Evolutionary conservation across 2,113 vertebrate species (phyloP).

Genomic region (Eubucco bourcierii): DNA sequence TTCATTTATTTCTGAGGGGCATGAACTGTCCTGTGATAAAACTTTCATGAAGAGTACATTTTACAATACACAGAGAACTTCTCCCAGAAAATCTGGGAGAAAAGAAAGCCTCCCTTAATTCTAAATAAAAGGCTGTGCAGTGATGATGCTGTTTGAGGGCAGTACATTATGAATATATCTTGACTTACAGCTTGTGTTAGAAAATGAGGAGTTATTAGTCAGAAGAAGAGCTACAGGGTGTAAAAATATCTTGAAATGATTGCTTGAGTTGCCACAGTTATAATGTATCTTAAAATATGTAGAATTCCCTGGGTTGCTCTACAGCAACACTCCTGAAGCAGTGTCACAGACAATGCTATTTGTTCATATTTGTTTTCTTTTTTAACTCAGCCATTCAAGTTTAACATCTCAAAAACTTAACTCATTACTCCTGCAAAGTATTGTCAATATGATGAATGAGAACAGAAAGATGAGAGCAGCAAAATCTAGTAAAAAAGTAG

Average conservation of each 20-base stretch:
- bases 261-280: background rate
- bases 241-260: background rate
- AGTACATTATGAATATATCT: background rate
- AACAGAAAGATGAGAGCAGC: background rate
- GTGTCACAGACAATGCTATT: background rate
- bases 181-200: slow-evolving; percentile 9
- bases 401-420: slow-evolving; percentile 5
- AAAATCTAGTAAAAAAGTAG: background rate
- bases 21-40: background rate
- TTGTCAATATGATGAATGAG: slow-evolving; percentile 29
- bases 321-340: background rate
- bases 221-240: background rate
- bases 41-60: background rate
- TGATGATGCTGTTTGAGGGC: background rate
- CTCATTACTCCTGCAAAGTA: background rate
- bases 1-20: slow-evolving; percentile 20
- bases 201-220: slow-evolving; percentile 18
- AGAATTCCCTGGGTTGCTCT: background rate
- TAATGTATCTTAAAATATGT: background rate
- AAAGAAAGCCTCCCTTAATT: background rate
- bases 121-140: background rate
- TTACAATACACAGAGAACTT: background rate
- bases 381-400: background rate
- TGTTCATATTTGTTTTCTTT: background rate
- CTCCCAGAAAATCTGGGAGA: background rate